Evolutionary conservation across 2,797 vertebrate genomes (phyloP).

Genomic region (Alca torda): DNA sequence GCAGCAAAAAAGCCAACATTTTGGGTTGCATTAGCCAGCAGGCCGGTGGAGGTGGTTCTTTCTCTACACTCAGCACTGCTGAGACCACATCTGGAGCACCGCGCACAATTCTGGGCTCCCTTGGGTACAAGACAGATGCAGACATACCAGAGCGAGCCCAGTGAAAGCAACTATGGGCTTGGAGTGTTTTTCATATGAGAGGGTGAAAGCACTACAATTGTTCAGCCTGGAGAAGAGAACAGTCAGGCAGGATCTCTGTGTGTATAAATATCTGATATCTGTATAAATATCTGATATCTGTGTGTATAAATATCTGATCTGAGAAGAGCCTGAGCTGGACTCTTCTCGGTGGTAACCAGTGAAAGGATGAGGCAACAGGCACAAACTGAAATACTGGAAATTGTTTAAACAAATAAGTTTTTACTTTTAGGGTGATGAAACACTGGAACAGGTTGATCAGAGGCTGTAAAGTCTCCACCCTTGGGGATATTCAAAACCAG

Average conservation of each 20-base stretch:
- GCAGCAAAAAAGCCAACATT: background rate
- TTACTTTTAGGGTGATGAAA: background rate
- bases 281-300: too few species aligned
- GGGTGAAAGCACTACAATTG: background rate
- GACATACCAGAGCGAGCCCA: background rate
- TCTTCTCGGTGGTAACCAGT: background rate
- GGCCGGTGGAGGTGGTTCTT: background rate
- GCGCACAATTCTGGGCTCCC: background rate
- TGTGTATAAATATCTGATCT: background rate
- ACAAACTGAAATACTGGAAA: background rate
- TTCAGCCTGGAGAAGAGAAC: background rate
- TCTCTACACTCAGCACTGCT: background rate
- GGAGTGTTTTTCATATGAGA: background rate
- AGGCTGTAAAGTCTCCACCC: background rate
- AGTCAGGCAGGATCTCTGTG: background rate
- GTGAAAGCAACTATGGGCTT: background rate
- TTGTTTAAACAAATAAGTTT: background rate
- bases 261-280: background rate
- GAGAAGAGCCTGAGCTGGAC: background rate
- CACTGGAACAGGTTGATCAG: background rate
- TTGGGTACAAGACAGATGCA: background rate
- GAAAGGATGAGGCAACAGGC: background rate
- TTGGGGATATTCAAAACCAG: background rate
- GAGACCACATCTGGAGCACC: background rate
- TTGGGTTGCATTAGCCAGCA: background rate